phyloP scores from a whole-genome alignment of 2,113 vertebrate genomes.

The Eleginops maclovinus region DNA sequence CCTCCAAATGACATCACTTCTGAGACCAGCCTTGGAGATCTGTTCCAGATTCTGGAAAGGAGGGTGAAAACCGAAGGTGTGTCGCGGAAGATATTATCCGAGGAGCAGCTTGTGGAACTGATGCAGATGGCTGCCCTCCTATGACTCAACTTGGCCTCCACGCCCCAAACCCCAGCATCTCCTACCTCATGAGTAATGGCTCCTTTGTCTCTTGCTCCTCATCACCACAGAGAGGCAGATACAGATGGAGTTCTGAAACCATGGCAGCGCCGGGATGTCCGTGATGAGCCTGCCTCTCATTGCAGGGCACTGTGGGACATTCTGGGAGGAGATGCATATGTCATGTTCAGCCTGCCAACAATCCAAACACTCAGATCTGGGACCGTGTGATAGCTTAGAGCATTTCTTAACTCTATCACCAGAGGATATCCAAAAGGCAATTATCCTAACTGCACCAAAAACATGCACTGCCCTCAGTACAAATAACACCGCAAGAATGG shows the following conservation, averaged over 20 bases:
- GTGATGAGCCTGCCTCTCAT: background rate
- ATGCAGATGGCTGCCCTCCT: conserved; percentile 37
- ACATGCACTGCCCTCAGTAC: conserved; percentile 28
- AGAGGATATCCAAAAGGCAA: conserved; percentile 32
- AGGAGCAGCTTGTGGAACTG: conserved; percentile 19
- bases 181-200: conserved; percentile 8
- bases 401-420: conserved; percentile 41
- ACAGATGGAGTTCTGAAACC: conserved; percentile 74
- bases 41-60: conserved; percentile 48
- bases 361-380: conserved; percentile 17
- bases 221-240: conserved; percentile 57
- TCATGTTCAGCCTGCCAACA: conserved; percentile 31
- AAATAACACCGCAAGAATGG: conserved; percentile 31
- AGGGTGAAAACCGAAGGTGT: conserved; percentile 57
- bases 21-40: conserved; percentile 45
- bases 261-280: background rate
- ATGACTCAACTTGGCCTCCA: background rate
- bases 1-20: conserved; percentile 62
- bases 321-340: conserved; percentile 54
- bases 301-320: background rate
- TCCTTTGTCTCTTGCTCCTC: conserved; percentile 38
- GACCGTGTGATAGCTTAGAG: conserved; percentile 7
- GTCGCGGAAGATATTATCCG: conserved; percentile 32
- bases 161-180: background rate
- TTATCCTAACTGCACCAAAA: conserved; percentile 48